Conservation (phyloP, 2,113 vertebrate species). For the Galbula dea region DNA sequence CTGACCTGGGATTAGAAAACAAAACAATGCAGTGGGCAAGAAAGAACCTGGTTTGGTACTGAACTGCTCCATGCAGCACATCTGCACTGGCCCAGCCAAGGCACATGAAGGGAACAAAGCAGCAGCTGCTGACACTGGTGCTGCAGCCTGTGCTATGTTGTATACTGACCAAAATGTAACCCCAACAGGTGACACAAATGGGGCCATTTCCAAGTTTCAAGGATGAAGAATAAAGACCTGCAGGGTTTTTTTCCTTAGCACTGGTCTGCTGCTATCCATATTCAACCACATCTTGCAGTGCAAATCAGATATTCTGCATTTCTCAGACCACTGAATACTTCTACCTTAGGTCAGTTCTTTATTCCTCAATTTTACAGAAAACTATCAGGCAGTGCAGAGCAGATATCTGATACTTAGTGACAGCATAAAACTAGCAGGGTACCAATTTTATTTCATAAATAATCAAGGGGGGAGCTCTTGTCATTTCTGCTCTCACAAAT, state of each 20-base stretch:
- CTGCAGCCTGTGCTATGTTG: rapidly evolving
- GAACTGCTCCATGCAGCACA: neutral
- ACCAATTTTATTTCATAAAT: neutral
- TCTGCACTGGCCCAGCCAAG: neutral
- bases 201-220: neutral
- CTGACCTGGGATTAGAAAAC: neutral
- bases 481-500: neutral
- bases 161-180: neutral
- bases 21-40: neutral
- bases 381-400: neutral
- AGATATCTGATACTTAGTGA: neutral
- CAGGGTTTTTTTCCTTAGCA: neutral
- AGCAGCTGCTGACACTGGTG: neutral
- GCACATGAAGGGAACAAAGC: neutral
- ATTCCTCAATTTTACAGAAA: neutral
- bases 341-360: neutral
- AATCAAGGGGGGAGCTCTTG: neutral
- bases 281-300: neutral
- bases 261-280: neutral
- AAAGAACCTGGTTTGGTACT: neutral
- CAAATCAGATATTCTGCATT: neutral
- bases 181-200: no score
- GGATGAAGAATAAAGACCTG: neutral
- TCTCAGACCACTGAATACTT: neutral
- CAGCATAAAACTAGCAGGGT: neutral